phyloP scores from a whole-genome alignment of 2,797 vertebrate genomes.

The Toxotes lorentzi region DNA sequence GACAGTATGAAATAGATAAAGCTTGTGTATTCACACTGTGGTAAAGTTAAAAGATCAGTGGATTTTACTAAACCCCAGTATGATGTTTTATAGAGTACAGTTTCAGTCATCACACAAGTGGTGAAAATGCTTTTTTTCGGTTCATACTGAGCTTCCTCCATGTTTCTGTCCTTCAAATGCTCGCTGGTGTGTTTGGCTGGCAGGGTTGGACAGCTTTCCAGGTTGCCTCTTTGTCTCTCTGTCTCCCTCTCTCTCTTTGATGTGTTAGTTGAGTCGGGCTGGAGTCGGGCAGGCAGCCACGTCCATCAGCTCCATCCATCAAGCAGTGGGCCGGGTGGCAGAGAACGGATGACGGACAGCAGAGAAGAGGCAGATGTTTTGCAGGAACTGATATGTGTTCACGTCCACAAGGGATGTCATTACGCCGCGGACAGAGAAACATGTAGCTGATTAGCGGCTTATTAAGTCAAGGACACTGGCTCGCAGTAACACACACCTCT shows the following conservation, averaged over 20 bases:
- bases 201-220: conserved; percentile 25
- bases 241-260: conserved; percentile 40
- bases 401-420: conserved; percentile 76
- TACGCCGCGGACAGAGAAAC: conserved; percentile 73
- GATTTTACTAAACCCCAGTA: background rate
- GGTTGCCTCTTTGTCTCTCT: conserved; percentile 32
- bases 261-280: conserved; percentile 50
- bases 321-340: conserved; percentile 59
- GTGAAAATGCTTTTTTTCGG: conserved; percentile 5
- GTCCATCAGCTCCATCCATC: conserved; percentile 77
- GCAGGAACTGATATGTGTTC: conserved; percentile 70
- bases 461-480: conserved; percentile 82
- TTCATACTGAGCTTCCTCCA: conserved; percentile 34
- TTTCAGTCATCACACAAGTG: background rate
- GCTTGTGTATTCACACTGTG: too few relatives aligned
- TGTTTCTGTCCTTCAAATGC: conserved; percentile 44
- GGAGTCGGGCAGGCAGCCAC: conserved; percentile 71
- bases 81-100: background rate
- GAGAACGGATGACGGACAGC: conserved; percentile 72
- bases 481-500: conserved; percentile 42
- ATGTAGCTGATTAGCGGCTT: conserved; percentile 79
- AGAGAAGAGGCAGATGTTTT: conserved; percentile 82
- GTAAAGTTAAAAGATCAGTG: background rate
- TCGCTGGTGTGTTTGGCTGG: conserved; percentile 27
- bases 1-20: background rate